Evolutionary conservation across 2,797 vertebrate species (phyloP), one percentile per base, ranked within the genome.

Genomic region (Hephaestus fuliginosus): DNA sequence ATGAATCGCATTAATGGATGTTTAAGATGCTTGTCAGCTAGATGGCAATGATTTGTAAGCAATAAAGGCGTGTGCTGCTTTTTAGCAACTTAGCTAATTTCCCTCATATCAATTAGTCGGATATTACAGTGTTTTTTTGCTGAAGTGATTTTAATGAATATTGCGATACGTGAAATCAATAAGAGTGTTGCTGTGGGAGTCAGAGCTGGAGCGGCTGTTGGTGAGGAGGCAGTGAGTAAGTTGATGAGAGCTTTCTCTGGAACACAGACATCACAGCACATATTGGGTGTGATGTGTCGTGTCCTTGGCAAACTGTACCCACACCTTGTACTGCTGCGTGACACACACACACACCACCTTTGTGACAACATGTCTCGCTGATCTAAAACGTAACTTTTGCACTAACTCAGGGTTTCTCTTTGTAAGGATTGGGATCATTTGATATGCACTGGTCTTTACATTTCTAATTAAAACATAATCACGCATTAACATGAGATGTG

Each of bases 21-120:
- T 39, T 39, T 39, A 39, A 39, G 36, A 39, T 39, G 36, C 76
- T 81, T 87, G 88, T 86, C 83, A 85, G 82, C 76, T 80, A 57
- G 22, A 86, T 86, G 76, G 74, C 73, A 78, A 86, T 91, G 82
- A 90, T 89, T 90, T 91, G 78, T 86, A 90, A 88, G 78, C 84
- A 85, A 84, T 88, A 84, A 86, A 84, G 63, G 70, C 69, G 65
- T 10, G 22, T 7, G 49, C 49, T 63, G 64, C 77, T 84, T 88
- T 89, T 88, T 80, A 86, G 77, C 65, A 85, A 65, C 70, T 1
- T 70, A 60, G 65, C 67, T 87, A 83, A 86, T 88, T 74, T 68
- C 41, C 77, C 53, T 75, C 62, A 70, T 66, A 88, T 86, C 80
- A 91, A 85, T 91, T 89, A 91, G 65, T 69, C 41, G 44, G 70